Percentiles rank a stretch among this genome's conserved stretches.
Conservation (phyloP, 2,797 vertebrate genomes). For the Eremophila alpestris region DNA sequence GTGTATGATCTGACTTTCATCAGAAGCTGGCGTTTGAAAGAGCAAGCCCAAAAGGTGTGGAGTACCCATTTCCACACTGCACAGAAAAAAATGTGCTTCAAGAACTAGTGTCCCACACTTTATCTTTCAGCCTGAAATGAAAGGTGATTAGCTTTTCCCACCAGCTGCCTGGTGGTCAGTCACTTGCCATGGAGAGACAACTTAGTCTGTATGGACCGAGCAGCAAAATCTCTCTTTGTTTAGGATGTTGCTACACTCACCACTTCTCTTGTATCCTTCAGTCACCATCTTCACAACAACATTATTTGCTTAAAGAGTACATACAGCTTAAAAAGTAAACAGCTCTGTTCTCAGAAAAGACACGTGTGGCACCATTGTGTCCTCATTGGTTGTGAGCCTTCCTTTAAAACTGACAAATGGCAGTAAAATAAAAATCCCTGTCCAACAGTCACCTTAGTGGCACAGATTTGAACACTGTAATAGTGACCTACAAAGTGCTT, state of each 20-base stretch:
- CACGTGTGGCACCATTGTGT: not conserved
- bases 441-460: not conserved
- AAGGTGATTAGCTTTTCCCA: not conserved
- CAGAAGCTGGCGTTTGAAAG: not conserved
- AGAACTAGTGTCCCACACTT: not conserved
- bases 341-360: not conserved
- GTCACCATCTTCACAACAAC: not conserved
- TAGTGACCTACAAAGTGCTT: accelerated
- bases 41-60: not conserved
- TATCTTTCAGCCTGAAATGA: not conserved
- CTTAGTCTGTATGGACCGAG: not conserved
- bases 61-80: not conserved
- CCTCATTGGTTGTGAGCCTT: not conserved
- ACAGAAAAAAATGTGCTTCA: accelerated
- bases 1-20: not conserved
- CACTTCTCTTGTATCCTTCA: not conserved
- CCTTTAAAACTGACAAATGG: not conserved
- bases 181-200: not conserved
- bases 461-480: not conserved
- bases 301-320: not conserved
- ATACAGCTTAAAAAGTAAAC: not conserved
- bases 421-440: not conserved
- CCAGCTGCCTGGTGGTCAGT: not conserved
- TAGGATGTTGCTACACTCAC: not conserved
- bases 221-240: not conserved